Base-by-base conservation (phyloP, 37 sponge, comb jelly and placozoan genomes). In the Eunapius fragilis region DNA sequence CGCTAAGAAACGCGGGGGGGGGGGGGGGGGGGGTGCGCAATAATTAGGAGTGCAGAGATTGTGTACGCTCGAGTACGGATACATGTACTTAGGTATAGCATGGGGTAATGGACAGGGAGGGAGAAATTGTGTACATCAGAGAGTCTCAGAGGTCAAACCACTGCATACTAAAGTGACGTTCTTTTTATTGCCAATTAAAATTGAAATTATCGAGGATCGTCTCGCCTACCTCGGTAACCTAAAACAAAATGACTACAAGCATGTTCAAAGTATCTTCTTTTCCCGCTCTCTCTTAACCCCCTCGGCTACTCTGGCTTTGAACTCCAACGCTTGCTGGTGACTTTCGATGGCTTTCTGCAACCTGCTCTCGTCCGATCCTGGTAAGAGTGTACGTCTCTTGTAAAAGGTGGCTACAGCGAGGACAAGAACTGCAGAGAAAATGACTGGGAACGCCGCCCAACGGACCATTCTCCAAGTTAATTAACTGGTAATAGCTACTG, bases 341-440 rank as follows among this genome's bases (percentile, higher is more conserved):
- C 86, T 76, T 37, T 85, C 83, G 24, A 48, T 32, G 0, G 82
- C 78, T 68, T 77, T 74, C 50, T 74, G 6, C 31, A 37, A 34
- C 25, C 81, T 33, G 47, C 48, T 70, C 28, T 82, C 83, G 27
- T 74, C 73, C 19, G 86, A 48, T 78, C 86, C 91, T 33, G 82
- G 73, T 25, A 82, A 82, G 0, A 85, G 70, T 37, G 76, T 81
- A 22, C 76, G 75, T 37, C 91, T 80, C 34, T 85, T 85, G 74
- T 76, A 69, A 47, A 88, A 92, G 4, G 77, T 86, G 27, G 71
- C 25, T 34, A 45, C 50, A 45, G 89, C 47, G 0, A 41, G 73
- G 23, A 92, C 25, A 35, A 92, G 77, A 72, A 74, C 35, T 31
- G 76, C 86, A 71, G 86, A 86, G 78, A 92, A 92, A 11, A 92